Evolutionary conservation across 2,888 invertebrate genomes (phyloP).

Genomic region (Volucella inanis): DNA sequence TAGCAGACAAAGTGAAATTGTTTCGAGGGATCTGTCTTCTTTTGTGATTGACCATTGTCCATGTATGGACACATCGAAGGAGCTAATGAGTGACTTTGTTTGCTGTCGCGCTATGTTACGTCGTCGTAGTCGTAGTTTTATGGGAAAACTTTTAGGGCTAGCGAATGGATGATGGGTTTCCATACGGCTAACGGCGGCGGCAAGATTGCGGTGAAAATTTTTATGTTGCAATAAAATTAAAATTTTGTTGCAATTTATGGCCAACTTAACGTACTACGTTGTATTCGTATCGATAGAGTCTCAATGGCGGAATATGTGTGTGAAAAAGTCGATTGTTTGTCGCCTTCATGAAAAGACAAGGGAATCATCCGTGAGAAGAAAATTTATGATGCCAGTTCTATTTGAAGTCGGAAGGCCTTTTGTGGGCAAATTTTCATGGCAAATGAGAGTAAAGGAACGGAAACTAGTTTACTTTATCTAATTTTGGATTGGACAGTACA

Average conservation of each 20-base stretch:
- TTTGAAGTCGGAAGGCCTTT: too few relatives aligned
- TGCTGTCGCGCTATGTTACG: slow-evolving; percentile 25
- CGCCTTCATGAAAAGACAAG: not conserved
- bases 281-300: slow-evolving; percentile 44
- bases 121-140: slow-evolving; percentile 53
- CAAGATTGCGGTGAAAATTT: slow-evolving; percentile 71
- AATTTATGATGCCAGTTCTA: too few relatives aligned
- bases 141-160: slow-evolving; percentile 67
- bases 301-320: slow-evolving; percentile 16
- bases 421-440: too few relatives aligned
- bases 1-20: slow-evolving; percentile 69
- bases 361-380: not conserved
- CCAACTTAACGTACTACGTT: slow-evolving; percentile 53
- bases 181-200: slow-evolving; percentile 31
- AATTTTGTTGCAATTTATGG: slow-evolving; percentile 72
- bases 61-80: slow-evolving; percentile 15
- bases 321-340: slow-evolving; percentile 14
- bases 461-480: too few relatives aligned
- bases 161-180: not conserved
- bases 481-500: too few relatives aligned
- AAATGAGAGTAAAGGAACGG: too few relatives aligned
- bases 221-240: slow-evolving; percentile 71
- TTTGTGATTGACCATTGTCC: slow-evolving; percentile 70
- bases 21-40: slow-evolving; percentile 13
- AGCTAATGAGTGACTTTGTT: slow-evolving; percentile 50